Evolutionary conservation across 2,797 vertebrate species (phyloP).

Genomic region (Tauraco hartlaubi): DNA sequence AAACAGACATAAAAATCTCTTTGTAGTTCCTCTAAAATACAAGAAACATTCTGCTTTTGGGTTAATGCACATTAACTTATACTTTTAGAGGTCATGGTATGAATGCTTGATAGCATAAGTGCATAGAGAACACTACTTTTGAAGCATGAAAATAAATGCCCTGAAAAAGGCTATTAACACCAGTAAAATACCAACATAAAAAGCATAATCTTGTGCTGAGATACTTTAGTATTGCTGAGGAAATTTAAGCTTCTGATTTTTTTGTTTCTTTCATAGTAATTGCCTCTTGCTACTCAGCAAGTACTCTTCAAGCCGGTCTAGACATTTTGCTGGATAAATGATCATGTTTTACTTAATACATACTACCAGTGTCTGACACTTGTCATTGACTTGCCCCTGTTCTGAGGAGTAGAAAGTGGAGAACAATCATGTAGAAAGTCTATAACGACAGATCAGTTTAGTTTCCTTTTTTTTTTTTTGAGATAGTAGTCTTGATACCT

Average conservation of each 20-base stretch:
- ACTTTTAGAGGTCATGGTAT: background rate
- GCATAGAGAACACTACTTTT: conserved; percentile 5
- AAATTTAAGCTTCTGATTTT: background rate
- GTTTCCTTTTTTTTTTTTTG: background rate
- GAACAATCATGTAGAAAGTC: background rate
- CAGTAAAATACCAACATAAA: conserved; percentile 26
- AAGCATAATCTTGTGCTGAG: conserved; percentile 7
- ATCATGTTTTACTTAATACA: background rate
- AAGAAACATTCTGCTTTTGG: background rate
- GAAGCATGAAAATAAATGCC: background rate
- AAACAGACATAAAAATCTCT: background rate
- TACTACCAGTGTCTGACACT: background rate
- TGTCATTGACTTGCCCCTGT: background rate
- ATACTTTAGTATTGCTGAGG: background rate
- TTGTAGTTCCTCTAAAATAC: background rate
- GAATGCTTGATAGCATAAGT: background rate
- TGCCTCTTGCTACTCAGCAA: background rate
- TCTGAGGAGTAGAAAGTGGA: background rate
- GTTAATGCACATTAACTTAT: background rate
- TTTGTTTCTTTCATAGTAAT: background rate
- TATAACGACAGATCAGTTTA: background rate
- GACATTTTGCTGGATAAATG: background rate
- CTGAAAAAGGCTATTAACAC: background rate
- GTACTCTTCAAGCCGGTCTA: background rate
- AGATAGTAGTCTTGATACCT: background rate